Conservation (phyloP, 1,140 invertebrate species). For the Hyphantria cunea region DNA sequence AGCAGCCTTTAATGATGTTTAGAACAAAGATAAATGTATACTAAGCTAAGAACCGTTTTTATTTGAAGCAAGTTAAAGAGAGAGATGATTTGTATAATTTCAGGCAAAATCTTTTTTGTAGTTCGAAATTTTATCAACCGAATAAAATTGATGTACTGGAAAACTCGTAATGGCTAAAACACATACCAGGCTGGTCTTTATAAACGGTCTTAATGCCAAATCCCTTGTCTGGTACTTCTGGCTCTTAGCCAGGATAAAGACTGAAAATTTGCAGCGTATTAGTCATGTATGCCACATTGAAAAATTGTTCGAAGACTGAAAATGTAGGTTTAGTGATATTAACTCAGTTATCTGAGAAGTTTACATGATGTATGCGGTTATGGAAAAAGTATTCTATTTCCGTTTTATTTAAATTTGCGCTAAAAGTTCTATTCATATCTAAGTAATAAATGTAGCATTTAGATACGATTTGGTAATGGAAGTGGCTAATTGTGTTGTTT, state of each 20-base stretch:
- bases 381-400: no score
- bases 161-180: neutral
- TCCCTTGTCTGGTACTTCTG: neutral
- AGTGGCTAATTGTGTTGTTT: no score
- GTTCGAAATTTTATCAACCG: neutral
- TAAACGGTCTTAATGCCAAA: conserved; percentile 3
- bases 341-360: neutral
- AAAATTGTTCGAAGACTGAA: neutral
- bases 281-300: neutral
- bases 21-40: no score
- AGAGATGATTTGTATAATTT: no score
- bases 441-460: no score
- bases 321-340: conserved; percentile 8
- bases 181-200: neutral
- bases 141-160: neutral
- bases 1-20: no score
- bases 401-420: no score
- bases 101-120: no score
- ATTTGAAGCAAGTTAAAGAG: no score
- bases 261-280: neutral
- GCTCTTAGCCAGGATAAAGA: neutral
- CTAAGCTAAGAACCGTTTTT: no score
- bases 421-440: no score
- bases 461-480: no score
- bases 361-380: neutral